A percentile compares a stretch with the other conserved stretches of the same genome.
These are phyloP conservation scores for Maccullochella peelii DNA, from an alignment of 2,113 vertebrate genomes.

Conservation along the genomic window DNA sequence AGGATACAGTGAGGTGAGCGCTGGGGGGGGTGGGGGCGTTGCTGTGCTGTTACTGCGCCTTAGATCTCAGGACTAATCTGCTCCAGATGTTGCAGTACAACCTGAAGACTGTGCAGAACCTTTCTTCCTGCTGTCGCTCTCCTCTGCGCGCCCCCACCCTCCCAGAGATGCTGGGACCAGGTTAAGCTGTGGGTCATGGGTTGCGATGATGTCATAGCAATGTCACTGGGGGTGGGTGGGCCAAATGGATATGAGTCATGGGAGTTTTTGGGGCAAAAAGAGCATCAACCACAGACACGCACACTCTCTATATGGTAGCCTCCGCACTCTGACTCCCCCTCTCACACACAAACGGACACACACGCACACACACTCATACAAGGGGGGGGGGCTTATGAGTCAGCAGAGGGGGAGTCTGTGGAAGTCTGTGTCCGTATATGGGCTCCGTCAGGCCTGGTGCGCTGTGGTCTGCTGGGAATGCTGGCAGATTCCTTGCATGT, in stretches of 20 bases:
- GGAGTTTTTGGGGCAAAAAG: conserved; percentile 65
- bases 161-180: neutral
- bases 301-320: conserved; percentile 19
- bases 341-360: conserved; percentile 2
- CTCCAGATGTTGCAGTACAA: conserved; percentile 61
- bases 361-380: neutral
- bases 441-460: conserved; percentile 55
- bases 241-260: conserved; percentile 78
- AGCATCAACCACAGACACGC: conserved; percentile 30
- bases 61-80: conserved; percentile 45
- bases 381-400: conserved; percentile 54
- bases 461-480: conserved; percentile 76
- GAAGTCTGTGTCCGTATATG: conserved; percentile 76
- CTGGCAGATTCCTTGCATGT: conserved; percentile 80
- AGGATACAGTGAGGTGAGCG: neutral
- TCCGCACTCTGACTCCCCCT: neutral
- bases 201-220: conserved; percentile 65
- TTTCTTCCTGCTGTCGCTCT: neutral
- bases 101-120: conserved; percentile 33
- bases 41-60: conserved; percentile 12
- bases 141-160: neutral
- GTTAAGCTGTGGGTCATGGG: conserved; percentile 60
- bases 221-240: conserved; percentile 40
- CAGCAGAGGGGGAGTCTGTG: conserved; percentile 59
- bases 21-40: neutral